Percentiles rank a stretch among this genome's conserved stretches.
These are phyloP conservation scores for Etheostoma perlongum DNA, from an alignment of 2,797 vertebrate species.

Conservation along the genomic window DNA sequence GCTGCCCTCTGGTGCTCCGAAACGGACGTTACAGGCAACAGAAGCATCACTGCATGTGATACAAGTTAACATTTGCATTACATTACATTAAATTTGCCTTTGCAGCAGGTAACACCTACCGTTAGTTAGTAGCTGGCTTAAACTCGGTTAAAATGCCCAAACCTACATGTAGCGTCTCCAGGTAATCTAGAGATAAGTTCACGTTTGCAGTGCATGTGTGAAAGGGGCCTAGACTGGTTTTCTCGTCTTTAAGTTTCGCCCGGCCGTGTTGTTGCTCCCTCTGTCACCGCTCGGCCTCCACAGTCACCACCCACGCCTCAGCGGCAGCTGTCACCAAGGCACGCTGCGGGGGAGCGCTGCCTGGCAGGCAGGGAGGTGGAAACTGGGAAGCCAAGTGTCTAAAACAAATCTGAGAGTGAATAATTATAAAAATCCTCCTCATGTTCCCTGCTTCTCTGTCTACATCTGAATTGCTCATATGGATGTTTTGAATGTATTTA, in stretches of 20 bases:
- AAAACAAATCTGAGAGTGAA: constrained; percentile 28
- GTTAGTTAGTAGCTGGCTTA: too few relatives aligned
- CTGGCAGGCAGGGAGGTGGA: constrained; percentile 27
- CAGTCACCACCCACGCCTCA: constrained; percentile 52
- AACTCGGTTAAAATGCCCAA: too few relatives aligned
- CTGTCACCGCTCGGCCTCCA: constrained; percentile 39
- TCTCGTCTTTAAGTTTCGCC: background rate
- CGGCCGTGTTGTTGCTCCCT: constrained; percentile 24
- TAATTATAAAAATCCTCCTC: constrained; percentile 20
- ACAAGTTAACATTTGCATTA: too few relatives aligned
- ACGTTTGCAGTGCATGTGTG: too few relatives aligned
- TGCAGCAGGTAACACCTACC: too few relatives aligned
- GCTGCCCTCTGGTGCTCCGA: too few relatives aligned
- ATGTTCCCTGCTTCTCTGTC: constrained; percentile 13
- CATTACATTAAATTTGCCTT: too few relatives aligned
- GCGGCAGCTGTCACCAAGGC: constrained; percentile 59
- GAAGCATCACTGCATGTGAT: too few relatives aligned
- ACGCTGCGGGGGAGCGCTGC: constrained; percentile 31
- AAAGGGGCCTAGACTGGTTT: background rate
- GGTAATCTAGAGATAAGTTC: too few relatives aligned
- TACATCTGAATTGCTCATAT: background rate
- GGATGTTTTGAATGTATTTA: background rate
- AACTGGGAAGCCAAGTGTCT: constrained; percentile 21
- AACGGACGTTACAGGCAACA: too few relatives aligned
- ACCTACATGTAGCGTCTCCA: too few relatives aligned